Conservation (phyloP, 2,888 invertebrate species). For the Augiades crinisus region DNA sequence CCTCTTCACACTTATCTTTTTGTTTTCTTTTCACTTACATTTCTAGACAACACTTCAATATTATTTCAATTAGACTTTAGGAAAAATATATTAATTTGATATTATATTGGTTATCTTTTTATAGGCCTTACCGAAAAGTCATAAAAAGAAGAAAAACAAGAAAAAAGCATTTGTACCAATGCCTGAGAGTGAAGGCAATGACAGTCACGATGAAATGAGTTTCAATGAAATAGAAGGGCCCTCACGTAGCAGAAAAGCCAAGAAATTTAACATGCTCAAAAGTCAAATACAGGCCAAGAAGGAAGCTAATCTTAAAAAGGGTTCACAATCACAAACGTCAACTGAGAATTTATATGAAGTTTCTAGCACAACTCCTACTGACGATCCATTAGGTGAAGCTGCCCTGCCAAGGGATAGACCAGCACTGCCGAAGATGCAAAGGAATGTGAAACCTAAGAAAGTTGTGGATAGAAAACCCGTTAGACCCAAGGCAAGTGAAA, state of each 20-base stretch:
- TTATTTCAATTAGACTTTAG: neutral
- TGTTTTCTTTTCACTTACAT: slow-evolving; percentile 8
- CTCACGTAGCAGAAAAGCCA: slow-evolving; percentile 66
- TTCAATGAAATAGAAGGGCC: slow-evolving; percentile 77
- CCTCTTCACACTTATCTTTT: neutral
- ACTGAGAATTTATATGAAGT: slow-evolving; percentile 74
- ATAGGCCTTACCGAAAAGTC: slow-evolving; percentile 71
- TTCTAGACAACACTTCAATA: neutral
- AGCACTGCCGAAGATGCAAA: slow-evolving; percentile 63
- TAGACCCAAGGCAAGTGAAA: slow-evolving; percentile 66
- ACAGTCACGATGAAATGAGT: slow-evolving; percentile 77
- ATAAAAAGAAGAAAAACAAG: slow-evolving; percentile 77
- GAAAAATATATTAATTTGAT: neutral
- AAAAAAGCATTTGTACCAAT: slow-evolving; percentile 72
- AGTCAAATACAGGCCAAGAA: slow-evolving; percentile 76
- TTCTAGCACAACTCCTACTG: slow-evolving; percentile 74
- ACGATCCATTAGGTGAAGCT: slow-evolving; percentile 62
- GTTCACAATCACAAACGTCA: slow-evolving; percentile 73
- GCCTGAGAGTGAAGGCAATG: slow-evolving; percentile 76
- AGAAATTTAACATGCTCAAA: slow-evolving; percentile 75
- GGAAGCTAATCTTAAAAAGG: slow-evolving; percentile 69
- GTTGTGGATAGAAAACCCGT: slow-evolving; percentile 62
- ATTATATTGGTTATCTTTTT: slow-evolving; percentile 15
- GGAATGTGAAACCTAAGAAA: slow-evolving; percentile 69
- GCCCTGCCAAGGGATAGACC: slow-evolving; percentile 65